phyloP scores from a whole-genome alignment of 2,888 invertebrate genomes.

The Oegoconia quadripuncta region DNA sequence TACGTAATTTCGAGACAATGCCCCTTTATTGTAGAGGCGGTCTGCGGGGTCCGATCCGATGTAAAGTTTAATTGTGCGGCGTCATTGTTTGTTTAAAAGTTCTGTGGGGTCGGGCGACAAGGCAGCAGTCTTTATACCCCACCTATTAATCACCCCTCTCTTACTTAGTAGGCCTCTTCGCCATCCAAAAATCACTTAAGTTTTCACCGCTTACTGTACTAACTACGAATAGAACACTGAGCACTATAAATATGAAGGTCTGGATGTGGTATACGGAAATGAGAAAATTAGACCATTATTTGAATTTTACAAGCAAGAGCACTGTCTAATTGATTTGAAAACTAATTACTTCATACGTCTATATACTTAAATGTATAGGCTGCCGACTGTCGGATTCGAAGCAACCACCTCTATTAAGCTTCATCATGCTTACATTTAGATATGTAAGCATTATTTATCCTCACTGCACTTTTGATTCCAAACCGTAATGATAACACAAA shows the following conservation, averaged over 20 bases:
- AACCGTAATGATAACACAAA: neutral
- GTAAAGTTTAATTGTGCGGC: slow-evolving; percentile 29
- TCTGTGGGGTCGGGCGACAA: slow-evolving; percentile 7
- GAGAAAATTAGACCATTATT: too few relatives aligned
- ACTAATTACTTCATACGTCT: too few relatives aligned
- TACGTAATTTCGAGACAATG: slow-evolving; percentile 12
- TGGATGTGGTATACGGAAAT: too few relatives aligned
- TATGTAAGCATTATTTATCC: too few relatives aligned
- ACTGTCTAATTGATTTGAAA: too few relatives aligned
- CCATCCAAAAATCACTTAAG: slow-evolving; percentile 1
- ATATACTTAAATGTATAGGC: too few relatives aligned
- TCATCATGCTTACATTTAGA: too few relatives aligned
- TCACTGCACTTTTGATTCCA: neutral
- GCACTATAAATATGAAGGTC: neutral
- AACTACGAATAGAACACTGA: too few relatives aligned
- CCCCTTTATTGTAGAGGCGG: slow-evolving; percentile 8
- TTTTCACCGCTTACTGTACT: neutral
- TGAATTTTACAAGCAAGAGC: too few relatives aligned
- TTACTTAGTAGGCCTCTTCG: neutral
- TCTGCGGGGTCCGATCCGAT: slow-evolving; percentile 20
- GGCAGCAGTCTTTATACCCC: slow-evolving; percentile 7
- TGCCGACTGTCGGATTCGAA: too few relatives aligned
- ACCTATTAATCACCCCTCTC: slow-evolving; percentile 13
- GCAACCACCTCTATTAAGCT: too few relatives aligned
- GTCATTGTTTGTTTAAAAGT: slow-evolving; percentile 29